Conservation (phyloP, 2,113 vertebrate genomes). For the Formicarius rufipectus region DNA sequence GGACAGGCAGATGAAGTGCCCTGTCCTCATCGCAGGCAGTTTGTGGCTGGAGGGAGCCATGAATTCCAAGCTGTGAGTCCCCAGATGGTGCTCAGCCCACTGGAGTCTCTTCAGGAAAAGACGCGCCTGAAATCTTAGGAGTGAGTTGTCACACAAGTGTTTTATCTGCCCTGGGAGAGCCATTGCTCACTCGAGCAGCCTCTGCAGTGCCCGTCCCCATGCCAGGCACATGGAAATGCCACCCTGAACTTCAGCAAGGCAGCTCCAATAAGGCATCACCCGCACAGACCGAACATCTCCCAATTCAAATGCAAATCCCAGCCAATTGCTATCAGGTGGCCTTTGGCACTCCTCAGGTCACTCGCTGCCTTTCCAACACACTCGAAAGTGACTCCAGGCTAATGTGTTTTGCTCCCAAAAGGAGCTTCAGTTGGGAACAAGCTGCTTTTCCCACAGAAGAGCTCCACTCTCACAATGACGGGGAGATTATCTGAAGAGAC, state of each 20-base stretch:
- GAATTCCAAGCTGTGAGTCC: background rate
- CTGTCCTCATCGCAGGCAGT: rapidly evolving
- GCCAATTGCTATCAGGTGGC: background rate
- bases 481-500: conserved; percentile 35
- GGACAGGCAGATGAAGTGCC: background rate
- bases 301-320: background rate
- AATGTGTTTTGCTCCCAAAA: background rate
- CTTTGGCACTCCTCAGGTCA: background rate
- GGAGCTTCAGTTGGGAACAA: background rate
- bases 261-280: conserved; percentile 18
- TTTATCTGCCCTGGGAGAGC: conserved; percentile 69
- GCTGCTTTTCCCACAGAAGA: background rate
- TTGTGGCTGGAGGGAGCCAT: background rate
- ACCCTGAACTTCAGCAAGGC: conserved; percentile 9
- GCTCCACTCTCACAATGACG: background rate
- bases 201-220: background rate
- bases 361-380: background rate
- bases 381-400: background rate
- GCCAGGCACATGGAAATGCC: background rate
- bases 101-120: background rate
- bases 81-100: background rate
- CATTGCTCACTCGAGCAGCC: conserved; percentile 60
- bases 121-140: background rate
- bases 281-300: background rate
- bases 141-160: background rate